Evolutionary conservation across 2,888 invertebrate species (phyloP).

Genomic region (Prosopocoilus inquinatus): DNA sequence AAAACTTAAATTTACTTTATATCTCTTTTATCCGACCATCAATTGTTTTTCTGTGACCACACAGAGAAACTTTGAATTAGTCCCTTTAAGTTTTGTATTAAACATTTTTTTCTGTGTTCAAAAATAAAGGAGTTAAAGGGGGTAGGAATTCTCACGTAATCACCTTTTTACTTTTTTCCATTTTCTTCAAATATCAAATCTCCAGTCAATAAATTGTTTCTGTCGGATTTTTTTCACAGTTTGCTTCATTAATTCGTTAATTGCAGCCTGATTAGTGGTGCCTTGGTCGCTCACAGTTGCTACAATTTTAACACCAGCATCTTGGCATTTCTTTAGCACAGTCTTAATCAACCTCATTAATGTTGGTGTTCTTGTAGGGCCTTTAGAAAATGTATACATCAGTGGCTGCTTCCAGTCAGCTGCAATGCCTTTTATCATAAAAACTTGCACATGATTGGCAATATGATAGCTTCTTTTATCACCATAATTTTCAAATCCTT

Average conservation of each 20-base stretch:
- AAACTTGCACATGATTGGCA: constrained; percentile 16
- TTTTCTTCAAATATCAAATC: background rate
- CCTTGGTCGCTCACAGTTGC: background rate
- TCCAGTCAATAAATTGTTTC: background rate
- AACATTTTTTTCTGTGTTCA: no score
- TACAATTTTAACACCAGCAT: background rate
- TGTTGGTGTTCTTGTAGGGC: constrained; percentile 3
- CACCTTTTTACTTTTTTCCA: background rate
- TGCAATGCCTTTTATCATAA: no score
- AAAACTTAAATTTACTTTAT: no score
- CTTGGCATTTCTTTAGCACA: no score
- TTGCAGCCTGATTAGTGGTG: background rate
- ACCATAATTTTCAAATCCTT: constrained; percentile 12
- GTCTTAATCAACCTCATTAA: constrained; percentile 9
- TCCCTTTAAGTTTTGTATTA: no score
- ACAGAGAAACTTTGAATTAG: no score
- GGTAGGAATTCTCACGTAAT: no score
- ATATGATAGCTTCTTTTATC: background rate
- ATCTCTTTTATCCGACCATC: no score
- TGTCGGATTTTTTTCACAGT: background rate
- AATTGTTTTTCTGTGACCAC: no score
- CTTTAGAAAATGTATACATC: constrained; percentile 5
- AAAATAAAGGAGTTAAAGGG: no score
- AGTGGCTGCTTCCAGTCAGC: no score
- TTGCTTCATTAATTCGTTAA: background rate